phyloP scores from a whole-genome alignment of 2,113 vertebrate genomes.

The Ptilonorhynchus violaceus region DNA sequence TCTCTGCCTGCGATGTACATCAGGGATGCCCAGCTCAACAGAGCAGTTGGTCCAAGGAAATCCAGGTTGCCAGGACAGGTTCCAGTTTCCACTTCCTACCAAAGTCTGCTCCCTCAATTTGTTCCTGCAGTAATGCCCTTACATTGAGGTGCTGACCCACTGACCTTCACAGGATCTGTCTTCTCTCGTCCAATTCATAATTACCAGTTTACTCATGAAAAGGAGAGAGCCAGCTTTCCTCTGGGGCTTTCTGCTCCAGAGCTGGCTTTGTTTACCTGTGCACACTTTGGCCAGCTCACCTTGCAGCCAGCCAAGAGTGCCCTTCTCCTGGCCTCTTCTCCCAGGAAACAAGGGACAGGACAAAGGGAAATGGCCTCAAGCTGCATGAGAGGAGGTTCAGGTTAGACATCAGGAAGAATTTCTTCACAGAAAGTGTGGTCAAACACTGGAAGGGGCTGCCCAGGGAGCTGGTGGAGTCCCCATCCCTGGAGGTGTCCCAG shows the following conservation, averaged over 20 bases:
- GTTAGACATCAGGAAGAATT: neutral
- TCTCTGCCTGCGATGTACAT: neutral
- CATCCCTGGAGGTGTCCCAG: neutral
- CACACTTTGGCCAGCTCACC: neutral
- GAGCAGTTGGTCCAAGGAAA: neutral
- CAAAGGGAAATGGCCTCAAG: neutral
- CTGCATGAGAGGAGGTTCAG: neutral
- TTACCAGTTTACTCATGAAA: neutral
- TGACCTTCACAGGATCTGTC: neutral
- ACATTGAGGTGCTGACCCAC: neutral
- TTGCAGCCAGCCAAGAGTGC: neutral
- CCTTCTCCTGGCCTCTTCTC: neutral
- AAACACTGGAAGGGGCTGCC: neutral
- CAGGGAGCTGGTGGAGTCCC: neutral
- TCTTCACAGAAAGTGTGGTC: neutral
- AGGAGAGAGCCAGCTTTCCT: neutral
- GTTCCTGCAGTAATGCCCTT: neutral
- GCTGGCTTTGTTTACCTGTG: neutral
- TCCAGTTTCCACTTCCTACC: neutral
- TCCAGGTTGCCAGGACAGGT: neutral
- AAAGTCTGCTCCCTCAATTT: neutral
- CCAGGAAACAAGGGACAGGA: neutral
- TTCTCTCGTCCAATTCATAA: neutral
- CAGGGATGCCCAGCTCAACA: neutral
- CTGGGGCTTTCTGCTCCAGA: neutral